Evolutionary conservation across 2,113 vertebrate genomes (phyloP), one percentile per base, ranked within the genome.

Genomic region (Sigmodon hispidus): DNA sequence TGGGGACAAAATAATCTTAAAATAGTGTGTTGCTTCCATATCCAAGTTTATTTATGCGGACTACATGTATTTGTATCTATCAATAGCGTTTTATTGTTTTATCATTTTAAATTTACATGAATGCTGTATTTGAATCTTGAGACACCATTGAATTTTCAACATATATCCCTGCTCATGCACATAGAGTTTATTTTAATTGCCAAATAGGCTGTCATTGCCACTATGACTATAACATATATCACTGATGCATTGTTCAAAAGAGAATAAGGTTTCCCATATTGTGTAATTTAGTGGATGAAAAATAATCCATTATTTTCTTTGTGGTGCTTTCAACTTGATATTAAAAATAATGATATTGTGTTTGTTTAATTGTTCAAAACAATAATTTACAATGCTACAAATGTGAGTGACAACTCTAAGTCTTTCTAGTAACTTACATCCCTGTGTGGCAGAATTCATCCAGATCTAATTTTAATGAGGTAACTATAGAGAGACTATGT

Each of bases 101-200:
- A 52, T 83, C 45, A 70, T 57, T 96, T 96, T 81, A 61, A 57
- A 76, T 87, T 85, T 69, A 81, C 12, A 45, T 50, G 65, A 65
- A 79, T 84, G 21, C 22, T 48, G 70, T 57, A n/a, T 9, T 87
- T 88, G 31, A 31, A 90, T 91, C 93, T 81, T 79, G 40, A 85
- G 7, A 89, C 17, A 50, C n/a, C n/a, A 7, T 86, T 94, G 4
- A 88, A 26, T 70, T 92, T 89, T 93, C 55, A 93, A 76, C 55
- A 94, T 87, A 52, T 55, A 17, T 40, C 22, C 50, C 29, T 48
- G 29, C 75, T 52, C 16, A 75, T 67, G 10, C 13, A 80, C 24
- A 3, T 43, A 87, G 84, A 90, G 81, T 87, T 96, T 93, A 86
- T 80, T 95, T 91, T 67, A 91, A 88, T 40, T 76, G 15, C 16